Evolutionary conservation across 2,797 vertebrate species (phyloP).

Genomic region (Limosa lapponica): DNA sequence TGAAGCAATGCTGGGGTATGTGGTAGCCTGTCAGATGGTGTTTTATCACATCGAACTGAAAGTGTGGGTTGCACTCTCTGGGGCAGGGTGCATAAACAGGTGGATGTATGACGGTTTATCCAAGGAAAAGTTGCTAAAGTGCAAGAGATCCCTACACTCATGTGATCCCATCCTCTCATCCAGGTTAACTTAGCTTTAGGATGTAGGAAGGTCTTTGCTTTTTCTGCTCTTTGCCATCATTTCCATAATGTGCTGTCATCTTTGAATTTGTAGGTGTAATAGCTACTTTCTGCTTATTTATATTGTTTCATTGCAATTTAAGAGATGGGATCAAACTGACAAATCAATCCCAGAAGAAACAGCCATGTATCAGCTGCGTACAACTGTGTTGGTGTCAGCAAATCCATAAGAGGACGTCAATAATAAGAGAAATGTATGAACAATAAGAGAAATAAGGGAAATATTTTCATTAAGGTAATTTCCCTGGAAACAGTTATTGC

Average conservation of each 20-base stretch:
- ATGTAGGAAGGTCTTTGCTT: background rate
- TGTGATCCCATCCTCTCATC: background rate
- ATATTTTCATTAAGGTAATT: slow-evolving; percentile 8
- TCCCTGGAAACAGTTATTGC: background rate
- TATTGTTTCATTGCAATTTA: background rate
- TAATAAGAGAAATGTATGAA: background rate
- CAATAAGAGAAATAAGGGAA: background rate
- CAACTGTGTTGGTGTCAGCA: background rate
- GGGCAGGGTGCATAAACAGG: background rate
- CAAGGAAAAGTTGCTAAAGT: background rate
- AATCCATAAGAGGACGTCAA: background rate
- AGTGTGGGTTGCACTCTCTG: background rate
- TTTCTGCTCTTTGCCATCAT: background rate
- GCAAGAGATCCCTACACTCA: background rate
- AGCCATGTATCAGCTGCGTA: background rate
- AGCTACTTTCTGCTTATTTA: background rate
- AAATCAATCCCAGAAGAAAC: background rate
- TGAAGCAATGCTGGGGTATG: background rate
- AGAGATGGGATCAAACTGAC: background rate
- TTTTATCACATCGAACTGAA: background rate
- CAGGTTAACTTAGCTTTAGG: background rate
- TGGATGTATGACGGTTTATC: background rate
- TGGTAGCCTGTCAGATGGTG: background rate
- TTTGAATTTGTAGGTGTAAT: background rate
- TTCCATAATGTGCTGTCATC: background rate